These are phyloP conservation scores for Xestia rhomboidea DNA, from an alignment of 2,888 invertebrate species.

Conservation along the genomic window DNA sequence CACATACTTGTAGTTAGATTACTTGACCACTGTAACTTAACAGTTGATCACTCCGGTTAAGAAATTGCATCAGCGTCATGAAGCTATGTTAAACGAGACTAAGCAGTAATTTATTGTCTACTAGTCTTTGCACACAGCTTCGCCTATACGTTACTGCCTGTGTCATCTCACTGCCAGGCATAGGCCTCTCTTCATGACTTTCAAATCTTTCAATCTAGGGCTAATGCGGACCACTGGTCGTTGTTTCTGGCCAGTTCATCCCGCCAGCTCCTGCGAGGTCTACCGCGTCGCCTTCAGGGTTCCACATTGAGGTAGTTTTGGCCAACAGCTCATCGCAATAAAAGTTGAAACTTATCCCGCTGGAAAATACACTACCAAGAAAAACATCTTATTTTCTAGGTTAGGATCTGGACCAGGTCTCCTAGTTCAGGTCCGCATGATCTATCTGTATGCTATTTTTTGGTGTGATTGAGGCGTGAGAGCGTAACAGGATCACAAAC, in stretches of 20 bases:
- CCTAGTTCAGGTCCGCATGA: not conserved
- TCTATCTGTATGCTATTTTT: too few relatives aligned
- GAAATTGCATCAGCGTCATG: not conserved
- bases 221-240: not conserved
- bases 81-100: constrained; percentile 11
- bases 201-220: not conserved
- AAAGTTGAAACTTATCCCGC: too few relatives aligned
- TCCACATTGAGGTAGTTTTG: too few relatives aligned
- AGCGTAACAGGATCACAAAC: too few relatives aligned
- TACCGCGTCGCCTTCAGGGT: not conserved
- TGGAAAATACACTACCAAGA: not conserved
- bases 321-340: not conserved
- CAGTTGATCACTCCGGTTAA: not conserved
- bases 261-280: not conserved
- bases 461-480: too few relatives aligned
- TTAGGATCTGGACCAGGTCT: not conserved
- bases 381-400: not conserved
- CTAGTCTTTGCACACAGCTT: not conserved
- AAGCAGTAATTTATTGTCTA: constrained; percentile 1
- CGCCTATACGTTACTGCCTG: not conserved
- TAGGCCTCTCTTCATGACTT: not conserved
- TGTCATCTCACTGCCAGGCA: not conserved
- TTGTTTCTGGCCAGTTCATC: not conserved
- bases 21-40: not conserved
- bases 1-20: constrained; percentile 16